These are phyloP conservation scores for Himalopsyche kuldschensis DNA, from an alignment of 2,888 invertebrate genomes.

Conservation along the genomic window DNA sequence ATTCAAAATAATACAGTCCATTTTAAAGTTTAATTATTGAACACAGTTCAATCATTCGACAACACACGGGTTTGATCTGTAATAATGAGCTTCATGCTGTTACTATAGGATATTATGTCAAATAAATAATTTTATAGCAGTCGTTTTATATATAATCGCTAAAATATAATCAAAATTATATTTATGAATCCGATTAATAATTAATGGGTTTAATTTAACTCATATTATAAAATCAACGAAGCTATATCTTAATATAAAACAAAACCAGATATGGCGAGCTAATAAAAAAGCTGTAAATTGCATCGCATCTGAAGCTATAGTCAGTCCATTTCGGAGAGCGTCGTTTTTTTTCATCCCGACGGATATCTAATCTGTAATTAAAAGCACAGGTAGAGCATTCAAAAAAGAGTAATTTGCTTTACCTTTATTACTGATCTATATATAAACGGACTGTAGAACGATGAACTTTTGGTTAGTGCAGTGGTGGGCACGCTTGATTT, in stretches of 20 bases:
- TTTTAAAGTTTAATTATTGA: too few relatives aligned
- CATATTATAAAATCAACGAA: not conserved
- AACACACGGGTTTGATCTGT: too few relatives aligned
- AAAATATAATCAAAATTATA: too few relatives aligned
- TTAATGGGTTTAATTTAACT: too few relatives aligned
- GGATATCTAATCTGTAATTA: conserved; percentile 36
- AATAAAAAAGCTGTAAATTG: not conserved
- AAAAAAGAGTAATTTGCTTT: conserved; percentile 19
- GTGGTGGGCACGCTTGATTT: not conserved
- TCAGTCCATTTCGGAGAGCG: not conserved
- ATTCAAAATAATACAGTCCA: too few relatives aligned
- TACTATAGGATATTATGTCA: too few relatives aligned
- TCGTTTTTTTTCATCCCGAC: conserved; percentile 24
- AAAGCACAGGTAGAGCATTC: conserved; percentile 34
- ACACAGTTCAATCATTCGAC: too few relatives aligned
- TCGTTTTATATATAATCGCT: too few relatives aligned
- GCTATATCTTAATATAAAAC: not conserved
- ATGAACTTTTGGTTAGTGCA: conserved; percentile 4
- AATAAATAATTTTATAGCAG: too few relatives aligned
- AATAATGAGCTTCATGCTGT: too few relatives aligned
- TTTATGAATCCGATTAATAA: too few relatives aligned
- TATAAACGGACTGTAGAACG: conserved; percentile 18
- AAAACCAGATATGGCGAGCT: not conserved
- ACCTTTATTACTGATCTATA: conserved; percentile 16
- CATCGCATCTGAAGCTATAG: not conserved